phyloP scores from a whole-genome alignment of 2,888 invertebrate species.

The Phlogophora meticulosa region DNA sequence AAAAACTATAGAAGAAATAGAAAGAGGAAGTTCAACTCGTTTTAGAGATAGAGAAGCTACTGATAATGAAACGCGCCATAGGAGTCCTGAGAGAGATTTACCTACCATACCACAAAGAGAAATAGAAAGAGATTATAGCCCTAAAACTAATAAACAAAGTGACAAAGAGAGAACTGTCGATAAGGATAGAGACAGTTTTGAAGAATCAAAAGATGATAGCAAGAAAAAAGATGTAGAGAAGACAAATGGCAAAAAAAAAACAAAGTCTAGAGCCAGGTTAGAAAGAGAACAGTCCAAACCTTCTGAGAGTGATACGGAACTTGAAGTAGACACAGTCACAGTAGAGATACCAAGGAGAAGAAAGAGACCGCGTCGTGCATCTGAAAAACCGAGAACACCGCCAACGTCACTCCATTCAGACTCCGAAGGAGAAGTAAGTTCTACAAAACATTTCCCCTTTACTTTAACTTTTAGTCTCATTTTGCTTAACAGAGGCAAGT shows the following conservation, averaged over 20 bases:
- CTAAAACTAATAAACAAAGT: slow-evolving; percentile 72
- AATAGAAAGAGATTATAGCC: slow-evolving; percentile 71
- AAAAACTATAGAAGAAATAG: slow-evolving; percentile 88
- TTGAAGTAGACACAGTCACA: slow-evolving; percentile 87
- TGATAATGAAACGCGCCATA: slow-evolving; percentile 63
- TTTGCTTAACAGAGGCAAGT: too few species aligned
- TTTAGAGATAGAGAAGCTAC: slow-evolving; percentile 72
- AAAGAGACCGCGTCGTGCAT: slow-evolving; percentile 84
- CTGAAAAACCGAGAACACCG: slow-evolving; percentile 87
- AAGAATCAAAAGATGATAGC: slow-evolving; percentile 79
- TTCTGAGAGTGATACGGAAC: slow-evolving; percentile 88
- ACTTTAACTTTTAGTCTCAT: too few species aligned
- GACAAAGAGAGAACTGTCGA: slow-evolving; percentile 66
- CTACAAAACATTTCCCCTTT: not conserved
- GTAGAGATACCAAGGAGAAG: slow-evolving; percentile 88
- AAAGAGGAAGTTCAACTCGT: slow-evolving; percentile 83
- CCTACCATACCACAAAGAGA: slow-evolving; percentile 68
- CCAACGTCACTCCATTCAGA: slow-evolving; percentile 86
- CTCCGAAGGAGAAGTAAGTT: slow-evolving; percentile 86
- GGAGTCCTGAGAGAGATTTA: slow-evolving; percentile 61
- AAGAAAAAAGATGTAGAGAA: slow-evolving; percentile 84
- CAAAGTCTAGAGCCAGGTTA: slow-evolving; percentile 86
- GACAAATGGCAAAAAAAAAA: slow-evolving; percentile 86
- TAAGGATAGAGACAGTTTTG: slow-evolving; percentile 72
- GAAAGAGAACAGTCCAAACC: slow-evolving; percentile 89